Evolutionary conservation across 2,113 vertebrate species (phyloP), one percentile per base, ranked within the genome.

Genomic region (Typhlomys cinereus): DNA sequence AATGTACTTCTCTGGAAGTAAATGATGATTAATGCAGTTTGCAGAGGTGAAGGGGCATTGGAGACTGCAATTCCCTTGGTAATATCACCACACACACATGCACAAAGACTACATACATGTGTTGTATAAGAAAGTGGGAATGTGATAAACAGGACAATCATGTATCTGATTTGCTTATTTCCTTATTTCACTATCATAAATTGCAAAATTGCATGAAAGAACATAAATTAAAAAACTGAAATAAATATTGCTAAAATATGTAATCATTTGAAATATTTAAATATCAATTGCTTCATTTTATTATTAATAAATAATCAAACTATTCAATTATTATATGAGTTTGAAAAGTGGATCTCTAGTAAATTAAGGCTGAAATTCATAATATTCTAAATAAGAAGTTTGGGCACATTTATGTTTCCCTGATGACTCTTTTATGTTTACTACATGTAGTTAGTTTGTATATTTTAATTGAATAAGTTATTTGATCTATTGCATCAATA

Each of bases 381-480:
- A 71, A 17, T 61, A 57, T 54, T 71, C 44, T n/a, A 71, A 74
- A 85, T 78, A 82, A 71, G 64, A 23, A 87, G 21, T 50, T 73
- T 61, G 41, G 21, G n/a, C n/a, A n/a, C n/a, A n/a, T n/a, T n/a
- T n/a, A n/a, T n/a, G n/a, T n/a, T n/a, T n/a, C n/a, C 4, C 2
- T 83, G 2, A 8, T 86, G 18, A 92, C 62, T 69, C 48, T 69
- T 92, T 88, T 74, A 82, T 34, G 44, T 57, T 64, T 92, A 73
- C 69, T 0, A 31, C 15, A 74, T n/a, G 27, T 15, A 64, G 79
- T 92, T 46, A 44, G 71, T n/a, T 46, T 12, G 34, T 8, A 39
- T 41, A 57, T 84, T 5, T 74, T 17, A 76, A 27, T 73, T 36
- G 46, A 44, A 4, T 1, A 90, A 7, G 13, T 39, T 78, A 78